phyloP scores from a whole-genome alignment of 2,888 invertebrate genomes.

The Quadriops clusia region DNA sequence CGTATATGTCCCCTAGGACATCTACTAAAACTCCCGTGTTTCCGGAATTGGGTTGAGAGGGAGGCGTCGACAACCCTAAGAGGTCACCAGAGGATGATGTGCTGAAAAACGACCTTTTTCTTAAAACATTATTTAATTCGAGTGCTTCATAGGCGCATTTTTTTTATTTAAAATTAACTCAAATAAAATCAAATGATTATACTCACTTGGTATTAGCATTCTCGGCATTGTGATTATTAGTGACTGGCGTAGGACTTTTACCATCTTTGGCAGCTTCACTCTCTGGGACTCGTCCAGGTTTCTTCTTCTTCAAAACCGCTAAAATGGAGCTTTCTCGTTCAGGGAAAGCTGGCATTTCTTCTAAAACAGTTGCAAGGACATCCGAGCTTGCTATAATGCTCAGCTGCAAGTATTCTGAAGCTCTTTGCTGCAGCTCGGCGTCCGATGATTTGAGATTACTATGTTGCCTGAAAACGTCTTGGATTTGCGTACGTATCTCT shows the following conservation, averaged over 20 bases:
- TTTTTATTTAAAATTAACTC: background rate
- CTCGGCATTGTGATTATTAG: constrained; percentile 39
- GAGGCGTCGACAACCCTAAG: constrained; percentile 79
- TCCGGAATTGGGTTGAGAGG: constrained; percentile 50
- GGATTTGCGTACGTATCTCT: constrained; percentile 86
- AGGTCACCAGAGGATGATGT: constrained; percentile 59
- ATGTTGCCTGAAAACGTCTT: constrained; percentile 87
- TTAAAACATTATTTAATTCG: background rate
- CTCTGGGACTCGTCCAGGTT: constrained; percentile 88
- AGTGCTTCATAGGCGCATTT: background rate
- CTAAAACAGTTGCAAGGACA: constrained; percentile 93
- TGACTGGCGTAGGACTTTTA: constrained; percentile 56
- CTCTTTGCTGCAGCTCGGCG: constrained; percentile 95
- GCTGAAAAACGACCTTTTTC: constrained; percentile 6
- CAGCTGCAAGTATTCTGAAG: constrained; percentile 93
- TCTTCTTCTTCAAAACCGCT: constrained; percentile 96
- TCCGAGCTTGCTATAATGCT: constrained; percentile 94
- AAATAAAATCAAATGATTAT: constrained; percentile 8
- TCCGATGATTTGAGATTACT: constrained; percentile 95
- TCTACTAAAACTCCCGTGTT: constrained; percentile 76
- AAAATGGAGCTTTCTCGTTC: constrained; percentile 96
- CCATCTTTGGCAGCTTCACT: constrained; percentile 73
- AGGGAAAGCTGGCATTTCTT: constrained; percentile 99
- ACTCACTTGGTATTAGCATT: constrained; percentile 37
- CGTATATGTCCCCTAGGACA: constrained; percentile 83